Evolutionary conservation across 2,113 vertebrate species (phyloP), one percentile per base, ranked within the genome.

Genomic region (Periophthalmus modestus): DNA sequence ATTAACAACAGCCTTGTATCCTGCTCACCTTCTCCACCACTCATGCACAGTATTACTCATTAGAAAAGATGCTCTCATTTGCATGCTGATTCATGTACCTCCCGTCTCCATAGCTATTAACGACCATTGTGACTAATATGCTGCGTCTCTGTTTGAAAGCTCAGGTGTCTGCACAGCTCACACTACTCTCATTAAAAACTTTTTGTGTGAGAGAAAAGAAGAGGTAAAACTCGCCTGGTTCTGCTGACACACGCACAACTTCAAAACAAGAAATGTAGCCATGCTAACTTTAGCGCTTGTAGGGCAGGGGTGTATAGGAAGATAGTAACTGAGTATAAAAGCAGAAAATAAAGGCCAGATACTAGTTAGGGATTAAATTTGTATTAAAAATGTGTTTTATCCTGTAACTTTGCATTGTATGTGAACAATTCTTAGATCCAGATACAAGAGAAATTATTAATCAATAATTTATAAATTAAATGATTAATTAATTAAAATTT

Each of bases 161-260:
- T 72, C 77, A 82, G 82, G 87, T 85, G 81, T 80, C 79, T 73
- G 73, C 52, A 7, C 57, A 57, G 7, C 71, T 82, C 72, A 46
- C 62, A 78, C 52, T 39, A 23, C 52, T 77, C 70, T 77, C 80
- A 81, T 86, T 87, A 86, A 83, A 59, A 87, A 84, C 71, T 66
- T 79, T 78, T 46, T 71, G 65, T 54, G 67, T 65, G 16, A 5
- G n/a, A 18, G 7, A 55, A n/a, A 55, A 19, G 19, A 54, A n/a
- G 18, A 54, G 62, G 69, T 77, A 72, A 65, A 72, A 76, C 72
- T 78, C 52, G 28, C 7, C 72, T 33, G 24, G 7, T 70, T 75
- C 50, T 62, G 77, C 83, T 82, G 78, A 83, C 74, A 81, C 48
- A 73, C 19, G 73, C 80, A 36, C 68, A 66, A 62, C 66, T 81